A percentile compares a stretch with the other conserved stretches of the same genome.
Evolutionary conservation across 2,113 vertebrate species (phyloP).

Genomic region (Thinocorus orbignyianus): DNA sequence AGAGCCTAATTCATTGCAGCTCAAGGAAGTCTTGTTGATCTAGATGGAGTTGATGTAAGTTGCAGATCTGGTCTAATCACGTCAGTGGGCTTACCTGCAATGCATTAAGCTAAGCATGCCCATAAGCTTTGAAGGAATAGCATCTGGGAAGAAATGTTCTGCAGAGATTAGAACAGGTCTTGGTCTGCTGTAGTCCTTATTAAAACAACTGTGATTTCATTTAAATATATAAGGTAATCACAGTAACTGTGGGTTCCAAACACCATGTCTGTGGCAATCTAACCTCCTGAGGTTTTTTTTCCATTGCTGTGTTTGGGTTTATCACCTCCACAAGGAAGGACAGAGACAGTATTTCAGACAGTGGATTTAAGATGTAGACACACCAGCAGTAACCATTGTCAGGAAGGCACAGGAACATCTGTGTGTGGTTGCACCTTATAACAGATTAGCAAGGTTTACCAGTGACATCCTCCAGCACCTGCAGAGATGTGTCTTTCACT

Average conservation of each 20-base stretch:
- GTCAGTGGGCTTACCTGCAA: neutral
- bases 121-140: neutral
- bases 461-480: neutral
- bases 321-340: neutral
- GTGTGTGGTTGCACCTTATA: neutral
- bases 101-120: neutral
- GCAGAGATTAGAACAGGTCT: neutral
- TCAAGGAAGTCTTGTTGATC: neutral
- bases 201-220: neutral
- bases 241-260: neutral
- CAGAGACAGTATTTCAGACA: neutral
- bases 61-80: neutral
- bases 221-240: neutral
- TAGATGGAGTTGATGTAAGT: neutral
- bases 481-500: neutral
- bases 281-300: neutral
- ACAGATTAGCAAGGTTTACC: neutral
- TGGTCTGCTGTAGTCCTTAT: neutral
- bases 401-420: neutral
- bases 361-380: neutral
- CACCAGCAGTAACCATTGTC: neutral
- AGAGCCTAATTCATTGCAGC: neutral
- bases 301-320: neutral
- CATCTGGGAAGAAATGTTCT: neutral
- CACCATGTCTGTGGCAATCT: neutral